Evolutionary conservation across 2,113 vertebrate genomes (phyloP).

Genomic region (Osmerus eperlanus): DNA sequence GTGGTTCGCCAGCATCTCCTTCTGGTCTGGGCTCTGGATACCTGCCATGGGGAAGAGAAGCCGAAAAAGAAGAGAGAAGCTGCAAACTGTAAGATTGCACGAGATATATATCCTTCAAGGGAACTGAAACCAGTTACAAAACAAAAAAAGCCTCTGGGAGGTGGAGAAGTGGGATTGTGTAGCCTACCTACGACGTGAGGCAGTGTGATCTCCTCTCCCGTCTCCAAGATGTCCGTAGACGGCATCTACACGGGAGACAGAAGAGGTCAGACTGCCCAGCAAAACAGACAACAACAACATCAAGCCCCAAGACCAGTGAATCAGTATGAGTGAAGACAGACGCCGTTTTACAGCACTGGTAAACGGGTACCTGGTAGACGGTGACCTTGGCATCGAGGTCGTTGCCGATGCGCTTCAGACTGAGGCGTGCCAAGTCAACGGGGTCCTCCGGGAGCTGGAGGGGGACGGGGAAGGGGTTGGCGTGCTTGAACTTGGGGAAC

Average conservation of each 20-base stretch:
- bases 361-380: slow-evolving; percentile 76
- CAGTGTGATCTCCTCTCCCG: slow-evolving; percentile 52
- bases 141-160: not conserved
- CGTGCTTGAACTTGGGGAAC: slow-evolving; percentile 80
- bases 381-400: slow-evolving; percentile 75
- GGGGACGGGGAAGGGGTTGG: slow-evolving; percentile 80
- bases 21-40: slow-evolving; percentile 82
- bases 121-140: not conserved
- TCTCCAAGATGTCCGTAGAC: slow-evolving; percentile 55
- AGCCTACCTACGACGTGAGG: slow-evolving; percentile 73
- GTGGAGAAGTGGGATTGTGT: too few species aligned
- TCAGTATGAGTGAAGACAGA: not conserved
- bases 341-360: too few species aligned
- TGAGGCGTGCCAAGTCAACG: slow-evolving; percentile 73
- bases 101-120: not conserved
- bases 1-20: slow-evolving; percentile 73
- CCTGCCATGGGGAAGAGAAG: slow-evolving; percentile 62
- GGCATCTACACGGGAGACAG: slow-evolving; percentile 53
- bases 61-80: not conserved
- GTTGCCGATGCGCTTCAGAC: slow-evolving; percentile 75
- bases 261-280: not conserved
- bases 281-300: not conserved
- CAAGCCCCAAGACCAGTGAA: too few species aligned
- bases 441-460: slow-evolving; percentile 72
- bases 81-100: not conserved